Evolutionary conservation across 2,888 invertebrate genomes (phyloP), one percentile per base, ranked within the genome.

Genomic region (Papilio elwesi): DNA sequence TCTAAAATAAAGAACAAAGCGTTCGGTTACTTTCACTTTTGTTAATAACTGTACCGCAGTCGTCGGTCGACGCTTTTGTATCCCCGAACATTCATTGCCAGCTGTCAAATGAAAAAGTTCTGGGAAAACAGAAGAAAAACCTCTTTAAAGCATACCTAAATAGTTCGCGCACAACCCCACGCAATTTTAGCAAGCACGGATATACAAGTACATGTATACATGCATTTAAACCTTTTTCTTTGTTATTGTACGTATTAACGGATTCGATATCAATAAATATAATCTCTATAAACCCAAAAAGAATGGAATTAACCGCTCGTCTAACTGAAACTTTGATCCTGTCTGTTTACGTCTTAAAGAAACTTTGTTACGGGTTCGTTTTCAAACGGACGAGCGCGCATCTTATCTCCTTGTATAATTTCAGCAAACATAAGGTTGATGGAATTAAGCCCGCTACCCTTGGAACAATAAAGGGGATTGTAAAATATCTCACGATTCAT

Each of bases 1-100:
- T 36, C n/a, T 59, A 59, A 59, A 59, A 59, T 59, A 38, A 38
- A 59, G 59, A 59, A 59, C 59, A 59, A 59, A 59, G 59, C 13
- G n/a, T 43, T 53, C 16, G 66, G 51, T 66, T 67, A 67, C 53
- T 67, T 67, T 67, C 36, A 67, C 53, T 67, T 53, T 53, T 53
- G 53, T 67, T 53, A 38, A 53, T 67, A 43, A 67, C 15, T 67
- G 52, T 67, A 52, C 59, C 59, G 59, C 59, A 43, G 59, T 59
- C 59, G 59, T 59, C 43, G 53, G 53, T 67, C 52, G 66, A 16
- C 15, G 53, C 66, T 53, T 43, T 67, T 67, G 66, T 67, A 52
- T 53, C 53, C 52, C 36, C 12, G 66, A 52, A 67, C 53, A 67
- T 67, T 67, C 52, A 67, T 67, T 53, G 53, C 53, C 43, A 67